Base-by-base conservation (phyloP, 2,888 invertebrate genomes). In the Hemithea aestivaria region DNA sequence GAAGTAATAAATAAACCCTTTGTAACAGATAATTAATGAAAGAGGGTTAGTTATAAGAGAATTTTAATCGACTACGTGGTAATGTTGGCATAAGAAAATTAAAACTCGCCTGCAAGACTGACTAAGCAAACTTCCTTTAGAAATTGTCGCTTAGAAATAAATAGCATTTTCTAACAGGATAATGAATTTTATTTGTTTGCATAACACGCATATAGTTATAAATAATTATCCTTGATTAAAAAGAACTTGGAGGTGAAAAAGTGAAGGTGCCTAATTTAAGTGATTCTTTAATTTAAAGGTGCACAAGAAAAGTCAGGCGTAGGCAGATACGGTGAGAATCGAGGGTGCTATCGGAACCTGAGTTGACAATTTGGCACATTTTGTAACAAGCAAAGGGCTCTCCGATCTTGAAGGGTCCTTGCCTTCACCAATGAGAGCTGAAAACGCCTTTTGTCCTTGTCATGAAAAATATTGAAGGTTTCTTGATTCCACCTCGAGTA, bases 281-380 rank as follows among this genome's bases (percentile, higher is more conserved):
- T 35, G 40, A 26, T 32, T 35, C 45, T 44, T 32, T 21, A 42
- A 34, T 40, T 42, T 46, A 47, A 37, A 20, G 41, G 28, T 27
- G 21, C 32, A 37, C 43, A 41, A 42, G 33, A 48, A 46, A 48
- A 34, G 12, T 25, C 30, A 37, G 26, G 38, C 48, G 48, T 48
- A 46, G 44, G 45, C 45, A 49, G 50, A 55, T 53, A 53, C 53
- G 53, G 53, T 58, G 62, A 62, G 61, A 66, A 71, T 73, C 65
- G 61, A 58, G 69, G 67, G 73, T 65, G 66, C 63, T 72, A 76
- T 73, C 70, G 64, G 53, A 50, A 45, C 60, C 66, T 55, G 71
- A 74, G 64, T 77, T 74, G 73, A 69, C 77, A 79, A 76, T 79
- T 81, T 78, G 73, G 65, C 66, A 72, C 77, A 77, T 76, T 81